Percentiles rank a stretch among this genome's conserved stretches.
Conservation (phyloP, 2,797 vertebrate species). For the Pachyuromys duprasi region DNA sequence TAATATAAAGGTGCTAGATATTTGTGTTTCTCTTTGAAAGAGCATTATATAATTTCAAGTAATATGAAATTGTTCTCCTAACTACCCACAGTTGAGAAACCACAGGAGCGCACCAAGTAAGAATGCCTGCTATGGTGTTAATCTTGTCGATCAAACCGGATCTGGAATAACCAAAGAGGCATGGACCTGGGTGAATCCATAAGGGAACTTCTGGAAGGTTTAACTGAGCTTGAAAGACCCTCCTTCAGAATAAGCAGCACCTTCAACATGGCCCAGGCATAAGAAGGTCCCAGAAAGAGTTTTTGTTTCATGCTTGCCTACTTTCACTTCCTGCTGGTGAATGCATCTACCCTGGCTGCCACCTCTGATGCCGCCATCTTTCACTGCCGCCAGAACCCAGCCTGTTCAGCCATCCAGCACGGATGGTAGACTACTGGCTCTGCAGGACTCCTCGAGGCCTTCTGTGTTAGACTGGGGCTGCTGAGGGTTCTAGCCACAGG, state of each 20-base stretch:
- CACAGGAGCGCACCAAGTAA: background rate
- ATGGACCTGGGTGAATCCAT: background rate
- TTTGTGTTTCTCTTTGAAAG: constrained; percentile 10
- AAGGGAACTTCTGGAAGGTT: background rate
- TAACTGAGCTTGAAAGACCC: background rate
- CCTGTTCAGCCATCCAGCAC: background rate
- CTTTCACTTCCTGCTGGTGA: background rate
- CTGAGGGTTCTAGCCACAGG: background rate
- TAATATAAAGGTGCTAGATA: constrained; percentile 12
- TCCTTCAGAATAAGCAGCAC: background rate
- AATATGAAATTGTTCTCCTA: background rate
- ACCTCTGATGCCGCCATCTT: background rate
- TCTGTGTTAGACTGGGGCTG: background rate
- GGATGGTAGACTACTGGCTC: background rate
- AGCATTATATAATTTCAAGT: background rate
- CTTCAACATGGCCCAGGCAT: background rate
- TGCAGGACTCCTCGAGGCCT: background rate
- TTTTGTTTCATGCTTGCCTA: background rate
- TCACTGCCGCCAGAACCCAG: too few species aligned
- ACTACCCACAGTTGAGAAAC: background rate
- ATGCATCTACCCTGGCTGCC: background rate
- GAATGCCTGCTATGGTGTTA: background rate
- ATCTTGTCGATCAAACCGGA: background rate
- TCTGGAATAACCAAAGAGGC: background rate
- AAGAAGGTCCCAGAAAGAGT: background rate